phyloP scores from a whole-genome alignment of 2,797 vertebrate genomes.

The Acanthiza pusilla region DNA sequence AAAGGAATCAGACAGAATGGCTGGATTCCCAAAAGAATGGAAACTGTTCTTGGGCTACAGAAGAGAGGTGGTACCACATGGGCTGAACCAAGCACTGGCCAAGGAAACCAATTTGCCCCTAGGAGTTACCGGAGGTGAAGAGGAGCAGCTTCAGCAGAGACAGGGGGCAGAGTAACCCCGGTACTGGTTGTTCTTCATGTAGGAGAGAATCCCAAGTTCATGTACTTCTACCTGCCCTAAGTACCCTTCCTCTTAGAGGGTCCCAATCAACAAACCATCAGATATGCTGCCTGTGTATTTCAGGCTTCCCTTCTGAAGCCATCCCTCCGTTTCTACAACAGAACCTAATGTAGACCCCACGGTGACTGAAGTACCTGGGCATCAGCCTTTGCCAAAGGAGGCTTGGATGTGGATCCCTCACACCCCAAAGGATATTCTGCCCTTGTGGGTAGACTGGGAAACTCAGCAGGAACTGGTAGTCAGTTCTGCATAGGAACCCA shows the following conservation, averaged over 20 bases:
- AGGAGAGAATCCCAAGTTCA: neutral
- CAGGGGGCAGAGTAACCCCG: rapidly evolving
- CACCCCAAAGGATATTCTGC: neutral
- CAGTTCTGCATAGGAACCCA: neutral
- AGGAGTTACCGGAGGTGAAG: neutral
- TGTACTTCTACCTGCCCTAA: neutral
- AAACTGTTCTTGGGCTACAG: neutral
- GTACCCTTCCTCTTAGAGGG: neutral
- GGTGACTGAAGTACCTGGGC: neutral
- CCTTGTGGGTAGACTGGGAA: neutral
- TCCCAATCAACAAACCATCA: neutral
- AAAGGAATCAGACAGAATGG: neutral
- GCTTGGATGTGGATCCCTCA: neutral
- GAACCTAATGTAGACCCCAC: neutral
- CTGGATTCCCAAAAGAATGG: neutral
- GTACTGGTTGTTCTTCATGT: neutral
- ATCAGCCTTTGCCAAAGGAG: neutral
- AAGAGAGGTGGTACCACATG: neutral
- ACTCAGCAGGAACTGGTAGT: neutral
- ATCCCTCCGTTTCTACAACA: neutral
- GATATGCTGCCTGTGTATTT: neutral
- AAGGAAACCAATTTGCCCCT: neutral
- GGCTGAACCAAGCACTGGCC: neutral
- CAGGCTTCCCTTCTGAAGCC: neutral
- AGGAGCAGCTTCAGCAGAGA: neutral